phyloP scores from a whole-genome alignment of 2,113 vertebrate genomes.

The Bungarus multicinctus region DNA sequence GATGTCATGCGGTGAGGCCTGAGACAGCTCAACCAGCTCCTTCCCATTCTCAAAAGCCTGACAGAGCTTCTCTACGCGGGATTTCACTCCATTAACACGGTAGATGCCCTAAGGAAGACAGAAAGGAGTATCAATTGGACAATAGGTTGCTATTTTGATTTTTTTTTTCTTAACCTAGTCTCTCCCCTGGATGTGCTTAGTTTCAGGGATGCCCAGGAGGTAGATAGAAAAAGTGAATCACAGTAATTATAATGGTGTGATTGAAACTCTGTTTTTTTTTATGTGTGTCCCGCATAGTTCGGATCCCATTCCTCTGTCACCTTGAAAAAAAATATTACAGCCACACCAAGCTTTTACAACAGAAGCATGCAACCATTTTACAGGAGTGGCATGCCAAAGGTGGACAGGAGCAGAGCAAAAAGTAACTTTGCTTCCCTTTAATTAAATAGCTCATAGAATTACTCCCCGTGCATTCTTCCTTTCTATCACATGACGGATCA shows the following conservation, averaged over 20 bases:
- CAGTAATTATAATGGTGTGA: background rate
- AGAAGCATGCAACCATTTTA: background rate
- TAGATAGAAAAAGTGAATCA: background rate
- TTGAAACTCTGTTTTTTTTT: background rate
- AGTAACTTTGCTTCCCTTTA: background rate
- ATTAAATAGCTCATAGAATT: background rate
- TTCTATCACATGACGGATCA: background rate
- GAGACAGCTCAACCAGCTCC: constrained; percentile 92
- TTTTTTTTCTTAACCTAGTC: background rate
- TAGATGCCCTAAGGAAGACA: constrained; percentile 85
- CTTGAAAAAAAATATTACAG: background rate
- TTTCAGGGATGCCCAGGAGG: background rate
- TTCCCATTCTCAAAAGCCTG: constrained; percentile 95
- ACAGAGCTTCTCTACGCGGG: constrained; percentile 94
- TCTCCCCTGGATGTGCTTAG: background rate
- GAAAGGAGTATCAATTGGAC: background rate
- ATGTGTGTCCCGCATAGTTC: background rate
- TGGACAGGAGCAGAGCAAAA: background rate
- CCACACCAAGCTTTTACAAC: background rate
- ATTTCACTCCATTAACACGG: constrained; percentile 93
- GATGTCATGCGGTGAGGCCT: constrained; percentile 91
- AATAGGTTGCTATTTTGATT: background rate
- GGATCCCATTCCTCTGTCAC: background rate
- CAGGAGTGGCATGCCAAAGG: background rate
- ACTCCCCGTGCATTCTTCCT: background rate